Evolutionary conservation across 2,113 vertebrate species (phyloP), one percentile per base, ranked within the genome.

Genomic region (Burhinus oedicnemus): DNA sequence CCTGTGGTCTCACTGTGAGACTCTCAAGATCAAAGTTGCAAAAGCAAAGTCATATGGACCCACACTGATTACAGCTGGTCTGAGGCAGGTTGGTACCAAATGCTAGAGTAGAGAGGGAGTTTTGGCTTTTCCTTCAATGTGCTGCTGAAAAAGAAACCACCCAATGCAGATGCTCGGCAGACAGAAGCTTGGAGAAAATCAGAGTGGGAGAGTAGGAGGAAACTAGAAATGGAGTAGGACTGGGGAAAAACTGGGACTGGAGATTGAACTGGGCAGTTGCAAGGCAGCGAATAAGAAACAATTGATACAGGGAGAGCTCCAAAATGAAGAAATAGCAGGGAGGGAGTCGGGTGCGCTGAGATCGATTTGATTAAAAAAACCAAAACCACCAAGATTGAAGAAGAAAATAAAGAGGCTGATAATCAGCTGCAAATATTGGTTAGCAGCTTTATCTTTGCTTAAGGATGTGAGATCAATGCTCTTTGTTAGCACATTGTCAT

Each of bases 361-460:
- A 87, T 5, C 0, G 0, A 45, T 89, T 66, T 78, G 16, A 44
- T 66, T 7, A 22, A 22, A 8, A 2, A 5, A 26, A n/a, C n/a
- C n/a, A n/a, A 6, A 14, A 47, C 36, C 25, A 66, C 19, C 42
- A 52, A n/a, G 11, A 60, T 38, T 75, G 44, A 91, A 57, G 32
- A 62, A 75, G 30, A 84, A 82, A 89, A 5, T 20, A 62, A 68
- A 19, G 58, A 51, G 22, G 32, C 60, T 83, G 71, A 77, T 86
- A 92, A 83, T 89, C 25, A 70, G 55, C 68, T 89, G 55, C 30
- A 94, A 94, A 86, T 78, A 70, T 27, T 62, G 32, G 21, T 80
- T 89, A 89, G 32, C 42, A 69, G 36, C 45, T 81, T 54, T 87
- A 80, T 81, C 54, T 93, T 91, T 93, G 38, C 57, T 94, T 62